Percentiles rank a stretch among this genome's conserved stretches.
phyloP scores from a whole-genome alignment of 1,140 invertebrate genomes.

The Aplysia californica region DNA sequence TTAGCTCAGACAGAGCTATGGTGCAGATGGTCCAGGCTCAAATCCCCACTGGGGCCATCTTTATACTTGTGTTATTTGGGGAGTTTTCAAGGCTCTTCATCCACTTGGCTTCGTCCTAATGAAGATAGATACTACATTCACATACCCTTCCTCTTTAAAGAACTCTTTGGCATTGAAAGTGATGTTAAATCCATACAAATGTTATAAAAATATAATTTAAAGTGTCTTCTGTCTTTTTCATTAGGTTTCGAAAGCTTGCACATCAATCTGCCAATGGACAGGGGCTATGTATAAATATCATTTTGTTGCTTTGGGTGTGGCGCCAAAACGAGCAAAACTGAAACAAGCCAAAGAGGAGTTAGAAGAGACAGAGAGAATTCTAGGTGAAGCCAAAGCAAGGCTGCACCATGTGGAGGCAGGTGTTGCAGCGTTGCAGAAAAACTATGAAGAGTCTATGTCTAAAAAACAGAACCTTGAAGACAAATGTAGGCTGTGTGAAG shows the following conservation, averaged over 20 bases:
- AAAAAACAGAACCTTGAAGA: conserved; percentile 67
- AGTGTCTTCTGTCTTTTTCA: too few relatives aligned
- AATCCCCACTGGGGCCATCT: too few relatives aligned
- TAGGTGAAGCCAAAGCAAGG: conserved; percentile 60
- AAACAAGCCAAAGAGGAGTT: conserved; percentile 60
- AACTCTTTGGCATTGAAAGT: too few relatives aligned
- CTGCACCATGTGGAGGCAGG: conserved; percentile 65
- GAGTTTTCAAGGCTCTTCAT: too few relatives aligned
- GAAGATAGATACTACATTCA: too few relatives aligned
- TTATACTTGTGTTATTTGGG: too few relatives aligned
- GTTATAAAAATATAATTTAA: too few relatives aligned
- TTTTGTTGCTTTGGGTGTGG: conserved; percentile 66
- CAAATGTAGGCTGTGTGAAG: conserved; percentile 66
- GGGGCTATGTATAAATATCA: conserved; percentile 86
- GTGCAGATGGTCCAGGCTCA: too few relatives aligned
- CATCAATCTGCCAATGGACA: conserved; percentile 91
- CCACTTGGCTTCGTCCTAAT: too few relatives aligned
- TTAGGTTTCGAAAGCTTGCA: conserved; percentile 85
- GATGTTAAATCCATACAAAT: too few relatives aligned
- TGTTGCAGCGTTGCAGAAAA: conserved; percentile 67
- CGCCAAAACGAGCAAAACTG: conserved; percentile 67
- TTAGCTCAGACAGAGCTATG: too few relatives aligned
- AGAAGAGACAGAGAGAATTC: conserved; percentile 61
- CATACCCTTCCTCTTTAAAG: too few relatives aligned
- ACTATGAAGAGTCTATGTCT: conserved; percentile 65